A percentile compares a stretch with the other conserved stretches of the same genome.
Evolutionary conservation across 2,113 vertebrate species (phyloP).

Genomic region (Osmerus mordax): DNA sequence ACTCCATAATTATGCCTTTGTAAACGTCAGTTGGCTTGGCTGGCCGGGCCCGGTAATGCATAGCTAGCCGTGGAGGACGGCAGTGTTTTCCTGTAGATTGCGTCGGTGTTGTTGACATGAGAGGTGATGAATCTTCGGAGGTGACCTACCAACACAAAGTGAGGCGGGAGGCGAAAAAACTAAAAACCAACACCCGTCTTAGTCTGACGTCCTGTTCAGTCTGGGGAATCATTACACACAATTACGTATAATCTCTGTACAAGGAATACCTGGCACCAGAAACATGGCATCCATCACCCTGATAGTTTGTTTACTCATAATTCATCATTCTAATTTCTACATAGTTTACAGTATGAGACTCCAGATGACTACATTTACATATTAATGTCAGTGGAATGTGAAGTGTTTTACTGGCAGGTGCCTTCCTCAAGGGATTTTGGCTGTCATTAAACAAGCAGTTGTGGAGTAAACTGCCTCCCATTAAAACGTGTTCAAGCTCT

Average conservation of each 20-base stretch:
- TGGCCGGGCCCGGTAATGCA: slow-evolving; percentile 24
- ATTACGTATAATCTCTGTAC: slow-evolving; percentile 56
- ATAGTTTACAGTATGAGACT: slow-evolving; percentile 59
- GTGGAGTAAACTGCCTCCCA: slow-evolving; percentile 75
- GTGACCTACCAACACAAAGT: slow-evolving; percentile 47
- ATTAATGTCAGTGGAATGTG: slow-evolving; percentile 73
- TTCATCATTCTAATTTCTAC: slow-evolving; percentile 65
- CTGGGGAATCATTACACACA: slow-evolving; percentile 54
- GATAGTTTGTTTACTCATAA: slow-evolving; percentile 54
- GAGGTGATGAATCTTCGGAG: slow-evolving; percentile 62
- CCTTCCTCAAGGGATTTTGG: slow-evolving; percentile 58
- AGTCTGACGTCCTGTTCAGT: slow-evolving; percentile 42
- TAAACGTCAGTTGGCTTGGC: slow-evolving; percentile 50
- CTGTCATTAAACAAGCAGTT: slow-evolving; percentile 79
- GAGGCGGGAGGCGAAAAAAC: slow-evolving; percentile 32
- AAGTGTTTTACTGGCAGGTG: slow-evolving; percentile 73
- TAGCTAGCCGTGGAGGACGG: slow-evolving; percentile 29
- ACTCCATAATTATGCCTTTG: slow-evolving; percentile 65
- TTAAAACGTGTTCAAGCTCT: slow-evolving; percentile 74
- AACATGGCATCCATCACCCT: slow-evolving; percentile 52
- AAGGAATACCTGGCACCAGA: slow-evolving; percentile 42
- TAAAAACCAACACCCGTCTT: slow-evolving; percentile 49
- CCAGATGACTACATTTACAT: slow-evolving; percentile 69
- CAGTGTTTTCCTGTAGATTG: slow-evolving; percentile 35
- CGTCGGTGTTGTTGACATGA: slow-evolving; percentile 46